These are phyloP conservation scores for Dendrocincla tyrannina DNA, from an alignment of 2,797 vertebrate species.

Conservation along the genomic window DNA sequence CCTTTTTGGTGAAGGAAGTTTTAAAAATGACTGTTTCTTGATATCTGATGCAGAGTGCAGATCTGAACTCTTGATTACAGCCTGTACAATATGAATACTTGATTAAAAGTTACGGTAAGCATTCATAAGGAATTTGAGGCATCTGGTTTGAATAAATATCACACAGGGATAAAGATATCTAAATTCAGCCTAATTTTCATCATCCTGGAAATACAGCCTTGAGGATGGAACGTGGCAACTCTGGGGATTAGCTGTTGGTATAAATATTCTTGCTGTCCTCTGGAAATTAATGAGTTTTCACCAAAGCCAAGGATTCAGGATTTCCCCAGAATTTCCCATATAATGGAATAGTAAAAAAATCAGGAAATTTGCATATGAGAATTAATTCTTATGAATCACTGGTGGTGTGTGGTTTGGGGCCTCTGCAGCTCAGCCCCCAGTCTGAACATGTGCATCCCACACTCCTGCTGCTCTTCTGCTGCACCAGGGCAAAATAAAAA, in stretches of 20 bases:
- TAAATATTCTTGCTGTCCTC: not conserved
- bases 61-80: not conserved
- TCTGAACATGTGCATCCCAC: fast-evolving
- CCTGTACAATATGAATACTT: not conserved
- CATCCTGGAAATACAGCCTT: not conserved
- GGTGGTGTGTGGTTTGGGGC: not conserved
- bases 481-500: not conserved
- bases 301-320: not conserved
- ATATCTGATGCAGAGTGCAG: not conserved
- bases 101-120: constrained; percentile 30
- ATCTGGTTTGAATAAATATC: constrained; percentile 33
- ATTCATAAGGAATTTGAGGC: not conserved
- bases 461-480: not conserved
- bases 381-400: not conserved
- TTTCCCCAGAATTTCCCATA: not conserved
- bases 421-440: not conserved
- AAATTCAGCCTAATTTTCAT: constrained; percentile 13
- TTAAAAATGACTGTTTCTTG: not conserved
- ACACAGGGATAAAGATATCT: not conserved
- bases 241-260: not conserved
- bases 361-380: not conserved
- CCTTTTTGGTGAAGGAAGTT: not conserved
- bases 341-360: not conserved
- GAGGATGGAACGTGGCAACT: not conserved
- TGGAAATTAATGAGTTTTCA: not conserved